Evolutionary conservation across 2,888 invertebrate species (phyloP), one percentile per base, ranked within the genome.

Genomic region (Minunthozetes semirufus): DNA sequence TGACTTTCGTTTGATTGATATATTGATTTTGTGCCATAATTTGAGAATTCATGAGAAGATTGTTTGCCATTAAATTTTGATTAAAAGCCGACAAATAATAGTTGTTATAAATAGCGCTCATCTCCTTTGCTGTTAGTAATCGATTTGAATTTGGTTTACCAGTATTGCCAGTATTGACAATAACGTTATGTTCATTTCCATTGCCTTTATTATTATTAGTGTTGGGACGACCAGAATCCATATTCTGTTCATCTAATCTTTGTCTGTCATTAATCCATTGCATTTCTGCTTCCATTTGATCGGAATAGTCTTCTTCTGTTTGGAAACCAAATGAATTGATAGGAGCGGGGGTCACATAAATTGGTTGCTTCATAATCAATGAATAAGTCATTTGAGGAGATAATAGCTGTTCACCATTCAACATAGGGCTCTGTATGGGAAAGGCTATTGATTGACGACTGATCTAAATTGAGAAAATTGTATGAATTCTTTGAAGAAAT

Each of bases 251-350:
- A n/a, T 61, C 29, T 9, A 33, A 15, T 61, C 29, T 15, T 1
- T 61, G 3, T 29, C 27, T 29, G 27, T 61, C 29, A 17, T 61
- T 61, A 61, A 61, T 61, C 61, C 61, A 61, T 61, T 61, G 11
- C 27, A 61, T 13, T 29, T 61, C 29, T 15, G 29, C 33, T 9
- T 61, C 33, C 29, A 61, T 33, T 22, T 61, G 33, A n/a, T 29
- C 17, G 5, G 33, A 29, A 9, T 61, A 61, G n/a, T 61, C 29
- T 0, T 61, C 29, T 15, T 61, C 33, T 15, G 17, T 11, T 17
- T 61, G 27, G 1, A 61, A 33, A 11, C 33, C n/a, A 33, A n/a
- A 22, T 33, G 3, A 1, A 27, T 17, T 33, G 13, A 33, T 29
- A n/a, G 25, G 19, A 33, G 61, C n/a, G 3, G 6, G 6, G 1